Percentiles rank a stretch among this genome's conserved stretches.
These are phyloP conservation scores for Agelaius tricolor DNA, from an alignment of 2,113 vertebrate genomes.

Conservation along the genomic window DNA sequence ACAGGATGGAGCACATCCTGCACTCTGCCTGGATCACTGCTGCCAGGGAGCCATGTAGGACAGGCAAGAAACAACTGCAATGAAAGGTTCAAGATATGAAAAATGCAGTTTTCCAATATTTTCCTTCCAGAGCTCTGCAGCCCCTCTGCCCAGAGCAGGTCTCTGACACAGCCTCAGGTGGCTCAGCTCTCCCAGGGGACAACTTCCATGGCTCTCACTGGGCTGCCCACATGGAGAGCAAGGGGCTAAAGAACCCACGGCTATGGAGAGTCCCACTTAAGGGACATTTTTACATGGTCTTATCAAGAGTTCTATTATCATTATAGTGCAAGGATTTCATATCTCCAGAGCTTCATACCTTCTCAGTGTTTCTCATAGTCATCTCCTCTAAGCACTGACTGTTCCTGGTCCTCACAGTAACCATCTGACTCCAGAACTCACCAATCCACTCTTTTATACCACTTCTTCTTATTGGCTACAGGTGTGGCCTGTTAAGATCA, in stretches of 20 bases:
- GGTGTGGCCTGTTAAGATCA: no score
- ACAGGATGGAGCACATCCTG: fast-evolving
- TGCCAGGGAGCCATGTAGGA: fast-evolving
- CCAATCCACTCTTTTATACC: no score
- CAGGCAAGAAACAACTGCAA: background rate
- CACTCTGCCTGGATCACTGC: background rate
- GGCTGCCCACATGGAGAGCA: fast-evolving
- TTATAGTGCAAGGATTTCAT: no score
- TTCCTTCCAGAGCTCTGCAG: background rate
- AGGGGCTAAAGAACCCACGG: background rate
- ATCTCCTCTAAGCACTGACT: no score
- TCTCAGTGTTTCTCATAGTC: no score
- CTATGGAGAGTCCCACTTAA: background rate
- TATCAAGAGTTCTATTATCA: no score
- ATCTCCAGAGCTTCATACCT: no score
- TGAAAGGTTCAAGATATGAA: background rate
- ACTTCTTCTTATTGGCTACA: no score
- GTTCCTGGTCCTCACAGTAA: no score
- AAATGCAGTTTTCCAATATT: background rate
- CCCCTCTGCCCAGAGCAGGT: no score
- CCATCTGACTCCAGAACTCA: no score
- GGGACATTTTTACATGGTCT: background rate
- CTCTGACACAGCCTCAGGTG: background rate
- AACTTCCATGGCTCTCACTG: background rate
- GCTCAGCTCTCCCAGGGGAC: background rate